These are phyloP conservation scores for Perithous albicinctus DNA, from an alignment of 2,888 invertebrate genomes.

Conservation along the genomic window DNA sequence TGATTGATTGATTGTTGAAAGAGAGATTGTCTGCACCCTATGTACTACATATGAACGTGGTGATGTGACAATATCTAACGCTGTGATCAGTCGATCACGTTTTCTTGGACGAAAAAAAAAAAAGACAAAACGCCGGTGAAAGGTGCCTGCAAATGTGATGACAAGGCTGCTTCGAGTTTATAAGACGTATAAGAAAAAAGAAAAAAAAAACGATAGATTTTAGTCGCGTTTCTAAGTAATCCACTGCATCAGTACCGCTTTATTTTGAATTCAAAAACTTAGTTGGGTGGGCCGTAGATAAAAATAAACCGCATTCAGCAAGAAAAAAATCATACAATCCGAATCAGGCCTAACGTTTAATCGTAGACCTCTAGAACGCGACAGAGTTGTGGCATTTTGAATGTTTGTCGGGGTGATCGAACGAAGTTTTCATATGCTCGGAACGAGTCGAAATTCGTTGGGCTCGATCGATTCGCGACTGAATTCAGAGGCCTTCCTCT, in stretches of 20 bases:
- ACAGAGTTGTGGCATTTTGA: conserved; percentile 7
- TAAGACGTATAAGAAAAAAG: conserved; percentile 31
- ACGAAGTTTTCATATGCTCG: conserved; percentile 1
- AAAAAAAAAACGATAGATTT: conserved; percentile 30
- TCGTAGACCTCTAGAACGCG: conserved; percentile 50
- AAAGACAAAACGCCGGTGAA: conserved; percentile 49
- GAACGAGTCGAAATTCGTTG: conserved; percentile 4
- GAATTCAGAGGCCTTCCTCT: conserved; percentile 19
- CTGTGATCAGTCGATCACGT: conserved; percentile 75
- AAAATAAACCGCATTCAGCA: conserved; percentile 26
- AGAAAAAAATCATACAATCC: conserved; percentile 59
- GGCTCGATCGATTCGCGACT: neutral
- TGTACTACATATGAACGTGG: conserved; percentile 73
- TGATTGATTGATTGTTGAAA: conserved; percentile 40
- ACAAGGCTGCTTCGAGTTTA: conserved; percentile 51
- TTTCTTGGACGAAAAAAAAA: conserved; percentile 59
- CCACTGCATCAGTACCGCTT: conserved; percentile 39
- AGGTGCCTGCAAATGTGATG: conserved; percentile 63
- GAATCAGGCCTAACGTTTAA: conserved; percentile 75
- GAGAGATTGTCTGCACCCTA: conserved; percentile 68
- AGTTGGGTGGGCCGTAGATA: conserved; percentile 5
- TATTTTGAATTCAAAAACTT: conserved; percentile 39
- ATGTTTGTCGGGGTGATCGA: conserved; percentile 16
- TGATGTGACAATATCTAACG: conserved; percentile 79
- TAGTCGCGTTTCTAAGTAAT: conserved; percentile 39